phyloP scores from a whole-genome alignment of 2,113 vertebrate species.

The Sisor rabdophorus region DNA sequence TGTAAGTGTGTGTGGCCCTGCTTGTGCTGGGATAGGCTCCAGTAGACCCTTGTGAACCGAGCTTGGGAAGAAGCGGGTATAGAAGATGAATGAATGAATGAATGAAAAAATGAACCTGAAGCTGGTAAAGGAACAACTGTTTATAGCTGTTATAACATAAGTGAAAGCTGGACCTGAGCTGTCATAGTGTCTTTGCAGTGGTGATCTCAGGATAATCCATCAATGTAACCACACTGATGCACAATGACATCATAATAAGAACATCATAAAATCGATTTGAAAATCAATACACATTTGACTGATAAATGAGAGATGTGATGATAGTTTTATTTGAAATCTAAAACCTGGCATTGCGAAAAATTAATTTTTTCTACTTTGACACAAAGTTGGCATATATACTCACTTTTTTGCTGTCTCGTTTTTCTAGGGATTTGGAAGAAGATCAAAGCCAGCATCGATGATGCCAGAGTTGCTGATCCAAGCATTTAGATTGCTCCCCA shows the following conservation, averaged over 20 bases:
- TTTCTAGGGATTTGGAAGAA: slow-evolving; percentile 44
- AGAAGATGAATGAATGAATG: too few relatives aligned
- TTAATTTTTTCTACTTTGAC: slow-evolving; percentile 22
- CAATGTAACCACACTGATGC: background rate
- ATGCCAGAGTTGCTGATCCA: slow-evolving; percentile 50
- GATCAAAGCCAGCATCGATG: slow-evolving; percentile 46
- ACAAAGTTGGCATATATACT: slow-evolving; percentile 31
- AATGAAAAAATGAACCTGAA: too few relatives aligned
- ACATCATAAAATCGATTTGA: background rate
- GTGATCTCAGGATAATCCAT: too few relatives aligned
- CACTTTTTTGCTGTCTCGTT: slow-evolving; percentile 21
- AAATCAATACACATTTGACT: background rate
- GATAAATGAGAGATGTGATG: slow-evolving; percentile 1
- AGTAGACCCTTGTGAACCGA: too few relatives aligned
- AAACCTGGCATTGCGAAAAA: slow-evolving; percentile 26
- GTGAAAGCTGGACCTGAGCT: background rate
- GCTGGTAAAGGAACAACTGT: background rate
- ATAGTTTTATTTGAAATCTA: slow-evolving; percentile 28
- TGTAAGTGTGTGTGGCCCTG: too few relatives aligned
- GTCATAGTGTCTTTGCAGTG: too few relatives aligned
- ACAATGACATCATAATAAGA: background rate
- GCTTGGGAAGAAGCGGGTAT: too few relatives aligned
- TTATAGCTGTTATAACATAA: background rate
- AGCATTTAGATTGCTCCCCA: slow-evolving; percentile 31
- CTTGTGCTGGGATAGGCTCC: too few relatives aligned